Base-by-base conservation (phyloP, 2,888 invertebrate genomes). In the Eilema griseolum region DNA sequence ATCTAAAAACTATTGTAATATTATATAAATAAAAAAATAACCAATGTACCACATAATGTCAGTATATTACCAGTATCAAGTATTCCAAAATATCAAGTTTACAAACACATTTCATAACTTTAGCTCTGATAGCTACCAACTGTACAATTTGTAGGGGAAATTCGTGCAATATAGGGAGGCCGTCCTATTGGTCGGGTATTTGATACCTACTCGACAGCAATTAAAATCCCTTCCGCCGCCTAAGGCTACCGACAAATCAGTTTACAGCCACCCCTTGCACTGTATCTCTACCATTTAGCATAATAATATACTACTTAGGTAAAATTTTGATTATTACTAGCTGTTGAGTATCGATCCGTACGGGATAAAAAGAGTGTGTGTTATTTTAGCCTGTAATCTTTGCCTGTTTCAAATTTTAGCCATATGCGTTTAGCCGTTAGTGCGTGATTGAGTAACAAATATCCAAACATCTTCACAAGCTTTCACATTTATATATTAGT, bases 121-220 rank as follows among this genome's bases (percentile, higher is more conserved):
- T 23, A 52, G n/a, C 4, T 52, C 11, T 3, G 61, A 24, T 31
- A 56, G 31, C 14, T 64, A 64, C 20, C 14, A 59, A 24, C 28
- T 23, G 1, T 20, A 57, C 31, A 57, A 3, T 66, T 66, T 57
- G 24, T 57, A 37, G 33, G 69, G 69, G 74, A 76, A 73, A 70
- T 71, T 79, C 84, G 88, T 88, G 86, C 86, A 90, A 93, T 93
- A 90, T 84, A 76, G 79, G 69, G 77, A 76, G 89, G 83, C 84
- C 86, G 83, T 90, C 92, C 94, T 88, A 94, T 94, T 93, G 94
- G 94, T 89, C 83, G 90, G 88, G 80, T 87, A 81, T 75, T 84
- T 89, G 90, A 90, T 91, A 90, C 93, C 93, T 92, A 91, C 91
- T 90, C 91, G 85, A 80, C 81, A 83, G 89, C 90, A 92, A 94